Conservation (phyloP, 2,888 invertebrate genomes). For the Antheraea yamamai region DNA sequence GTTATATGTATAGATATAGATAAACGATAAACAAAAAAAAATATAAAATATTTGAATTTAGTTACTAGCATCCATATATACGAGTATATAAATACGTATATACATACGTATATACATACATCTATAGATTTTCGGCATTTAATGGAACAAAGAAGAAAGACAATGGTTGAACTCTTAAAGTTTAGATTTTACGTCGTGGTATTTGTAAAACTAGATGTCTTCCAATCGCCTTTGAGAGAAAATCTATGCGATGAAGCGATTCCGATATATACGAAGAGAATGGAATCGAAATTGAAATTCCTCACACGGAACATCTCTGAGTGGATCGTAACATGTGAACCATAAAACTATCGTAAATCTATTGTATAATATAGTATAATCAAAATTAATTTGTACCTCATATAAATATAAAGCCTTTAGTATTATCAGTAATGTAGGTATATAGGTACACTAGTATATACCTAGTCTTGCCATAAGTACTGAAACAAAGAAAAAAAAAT, state of each 20-base stretch:
- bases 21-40: no score
- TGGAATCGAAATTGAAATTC: constrained; percentile 32
- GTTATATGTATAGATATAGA: no score
- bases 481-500: no score
- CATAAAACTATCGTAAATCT: constrained; percentile 10
- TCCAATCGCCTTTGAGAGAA: constrained; percentile 8
- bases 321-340: constrained; percentile 4
- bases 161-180: neutral
- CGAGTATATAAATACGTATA: no score
- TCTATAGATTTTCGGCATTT: neutral
- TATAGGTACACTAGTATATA: neutral
- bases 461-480: no score
- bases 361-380: neutral
- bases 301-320: constrained; percentile 25
- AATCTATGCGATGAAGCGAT: constrained; percentile 7
- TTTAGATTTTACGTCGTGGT: neutral
- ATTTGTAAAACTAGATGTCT: neutral
- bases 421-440: neutral
- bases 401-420: neutral
- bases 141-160: neutral
- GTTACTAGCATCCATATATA: no score
- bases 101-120: neutral
- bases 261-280: constrained; percentile 10
- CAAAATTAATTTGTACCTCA: neutral
- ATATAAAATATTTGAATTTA: no score